Conservation (phyloP, 2,888 invertebrate species). For the Acleris sparsana region DNA sequence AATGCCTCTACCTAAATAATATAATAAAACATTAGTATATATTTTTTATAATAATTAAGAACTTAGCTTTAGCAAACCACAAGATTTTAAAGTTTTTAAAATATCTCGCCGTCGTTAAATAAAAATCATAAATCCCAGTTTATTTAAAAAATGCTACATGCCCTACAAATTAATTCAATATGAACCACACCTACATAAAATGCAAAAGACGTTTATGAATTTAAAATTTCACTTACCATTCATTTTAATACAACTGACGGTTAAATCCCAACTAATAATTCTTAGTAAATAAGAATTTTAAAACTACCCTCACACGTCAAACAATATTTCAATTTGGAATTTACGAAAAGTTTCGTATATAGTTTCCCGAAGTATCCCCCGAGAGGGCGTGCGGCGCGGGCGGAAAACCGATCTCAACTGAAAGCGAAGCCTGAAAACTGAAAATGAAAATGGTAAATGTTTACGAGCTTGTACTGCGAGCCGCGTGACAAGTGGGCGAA, state of each 20-base stretch:
- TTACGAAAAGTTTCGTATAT: neutral
- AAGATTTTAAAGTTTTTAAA: too few relatives aligned
- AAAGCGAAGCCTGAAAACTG: conserved; percentile 36
- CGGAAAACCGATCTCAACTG: conserved; percentile 29
- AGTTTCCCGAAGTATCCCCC: conserved; percentile 20
- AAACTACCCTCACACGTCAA: neutral
- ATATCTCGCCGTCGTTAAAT: too few relatives aligned
- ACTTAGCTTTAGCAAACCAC: too few relatives aligned
- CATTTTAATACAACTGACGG: conserved; percentile 5
- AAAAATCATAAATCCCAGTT: too few relatives aligned
- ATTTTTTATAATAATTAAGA: too few relatives aligned
- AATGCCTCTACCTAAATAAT: too few relatives aligned
- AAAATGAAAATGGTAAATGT: conserved; percentile 34
- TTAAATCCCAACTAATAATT: neutral
- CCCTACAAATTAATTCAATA: too few relatives aligned
- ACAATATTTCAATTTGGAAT: neutral
- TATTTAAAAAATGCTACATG: too few relatives aligned
- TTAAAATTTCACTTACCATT: conserved; percentile 16
- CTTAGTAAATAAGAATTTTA: neutral
- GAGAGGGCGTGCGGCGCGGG: conserved; percentile 12
- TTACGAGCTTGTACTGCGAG: conserved; percentile 21
- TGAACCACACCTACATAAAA: neutral
- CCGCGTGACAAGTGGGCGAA: conserved; percentile 21
- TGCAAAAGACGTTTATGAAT: neutral
- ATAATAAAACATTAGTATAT: too few relatives aligned